Base-by-base conservation (phyloP, 2,888 invertebrate genomes). In the Apeira syringaria region DNA sequence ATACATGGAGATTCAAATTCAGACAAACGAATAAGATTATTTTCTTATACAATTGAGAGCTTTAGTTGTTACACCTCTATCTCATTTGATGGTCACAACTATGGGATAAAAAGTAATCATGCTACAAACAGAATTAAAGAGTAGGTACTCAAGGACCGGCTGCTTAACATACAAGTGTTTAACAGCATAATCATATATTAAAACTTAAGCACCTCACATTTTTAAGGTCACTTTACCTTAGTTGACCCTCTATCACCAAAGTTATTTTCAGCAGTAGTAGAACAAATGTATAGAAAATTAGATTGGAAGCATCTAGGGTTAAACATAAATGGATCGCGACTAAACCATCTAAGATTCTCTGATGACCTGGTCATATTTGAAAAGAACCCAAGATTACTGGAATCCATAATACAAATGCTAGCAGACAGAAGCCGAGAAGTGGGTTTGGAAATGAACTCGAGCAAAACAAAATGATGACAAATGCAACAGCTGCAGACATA, bases 401-500 rank as follows among this genome's bases (percentile, higher is more conserved):
- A 46, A 17, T 7, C 10, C 7, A 51, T 51, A 37, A 17, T 51
- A 15, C 7, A 39, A 5, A 13, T 11, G 3, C 36, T 51, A 7
- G 15, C 11, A 3, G 2, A 13, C 7, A 25, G 30, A 20, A 51
- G 45, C 7, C 2, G 31, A 6, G 32, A 38, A 25, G 30, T 33
- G 1, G 50, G 47, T 0, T 11, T 50, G 11, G 6, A 25, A 9
- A 35, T 50, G 26, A 50, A 50, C 17, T 2, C 2, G 3, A 27
- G 18, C 10, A 47, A 47, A 36, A 41, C 50, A 0, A 64, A 42
- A 10, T 25, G 26, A 26, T 53, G 53, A 18, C 47, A 42, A 2
- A 43, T 11, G 0, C 47, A 13, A 20, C 5, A 1, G 9, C 9
- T 4, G 1, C 4, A 20, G 27, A 20, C 9, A 39, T 39, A 24